phyloP scores from a whole-genome alignment of 2,113 vertebrate species.

The Psittacula cyanocephala region DNA sequence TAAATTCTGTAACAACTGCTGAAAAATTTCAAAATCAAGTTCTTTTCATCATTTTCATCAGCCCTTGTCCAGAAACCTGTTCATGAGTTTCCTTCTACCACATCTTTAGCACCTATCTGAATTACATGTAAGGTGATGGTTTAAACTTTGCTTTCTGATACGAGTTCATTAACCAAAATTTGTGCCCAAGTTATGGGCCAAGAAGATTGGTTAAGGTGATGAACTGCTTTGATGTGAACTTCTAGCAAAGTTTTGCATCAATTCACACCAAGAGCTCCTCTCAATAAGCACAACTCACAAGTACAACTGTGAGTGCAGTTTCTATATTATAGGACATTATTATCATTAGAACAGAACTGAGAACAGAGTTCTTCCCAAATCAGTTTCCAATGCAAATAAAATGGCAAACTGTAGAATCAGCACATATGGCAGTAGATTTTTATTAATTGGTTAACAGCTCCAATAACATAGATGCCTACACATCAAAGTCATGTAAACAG shows the following conservation, averaged over 20 bases:
- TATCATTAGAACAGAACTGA: background rate
- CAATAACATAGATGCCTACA: background rate
- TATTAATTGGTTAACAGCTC: conserved; percentile 41
- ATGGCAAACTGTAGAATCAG: background rate
- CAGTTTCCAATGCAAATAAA: background rate
- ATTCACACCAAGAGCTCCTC: background rate
- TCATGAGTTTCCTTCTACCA: background rate
- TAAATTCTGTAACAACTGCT: background rate
- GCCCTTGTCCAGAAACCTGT: background rate
- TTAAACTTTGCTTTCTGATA: background rate
- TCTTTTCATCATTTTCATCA: background rate
- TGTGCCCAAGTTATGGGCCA: background rate
- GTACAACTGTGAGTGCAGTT: background rate
- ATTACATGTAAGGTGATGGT: background rate
- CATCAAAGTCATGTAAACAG: conserved; percentile 30
- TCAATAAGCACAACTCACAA: background rate
- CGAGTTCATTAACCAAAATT: background rate
- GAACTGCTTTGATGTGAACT: background rate
- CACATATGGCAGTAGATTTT: conserved; percentile 20
- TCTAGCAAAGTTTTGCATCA: background rate
- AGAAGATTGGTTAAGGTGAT: background rate
- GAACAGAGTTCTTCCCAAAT: background rate
- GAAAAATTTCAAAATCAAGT: background rate
- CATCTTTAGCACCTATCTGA: background rate
- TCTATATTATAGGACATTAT: background rate